phyloP scores from a whole-genome alignment of 1,140 invertebrate genomes.

The Drosophila willistoni region DNA sequence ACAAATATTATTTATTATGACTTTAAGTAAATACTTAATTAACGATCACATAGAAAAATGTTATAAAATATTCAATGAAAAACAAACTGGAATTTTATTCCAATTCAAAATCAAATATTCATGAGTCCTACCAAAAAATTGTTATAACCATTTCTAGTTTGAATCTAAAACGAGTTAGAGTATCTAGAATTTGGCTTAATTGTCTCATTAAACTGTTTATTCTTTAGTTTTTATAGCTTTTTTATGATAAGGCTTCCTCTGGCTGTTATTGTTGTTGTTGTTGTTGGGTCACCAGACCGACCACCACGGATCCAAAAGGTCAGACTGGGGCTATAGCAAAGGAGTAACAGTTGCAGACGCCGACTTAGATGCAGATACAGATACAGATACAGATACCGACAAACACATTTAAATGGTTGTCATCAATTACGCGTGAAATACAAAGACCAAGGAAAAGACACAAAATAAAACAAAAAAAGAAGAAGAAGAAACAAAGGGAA shows the following conservation, averaged over 20 bases:
- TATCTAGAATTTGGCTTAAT: not conserved
- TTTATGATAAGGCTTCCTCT: slow-evolving; percentile 21
- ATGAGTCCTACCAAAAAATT: too few relatives aligned
- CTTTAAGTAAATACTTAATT: too few relatives aligned
- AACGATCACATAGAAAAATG: too few relatives aligned
- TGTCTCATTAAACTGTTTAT: not conserved
- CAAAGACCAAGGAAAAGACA: slow-evolving; percentile 18
- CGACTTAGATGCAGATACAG: not conserved
- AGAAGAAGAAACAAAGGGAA: not conserved
- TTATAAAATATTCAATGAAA: too few relatives aligned
- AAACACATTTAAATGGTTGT: slow-evolving; percentile 56
- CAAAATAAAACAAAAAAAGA: not conserved
- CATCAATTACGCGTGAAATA: slow-evolving; percentile 68
- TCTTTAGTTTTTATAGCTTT: slow-evolving; percentile 36
- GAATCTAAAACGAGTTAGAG: not conserved
- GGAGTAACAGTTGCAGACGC: slow-evolving; percentile 8
- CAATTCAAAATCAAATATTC: too few relatives aligned
- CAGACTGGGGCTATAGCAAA: slow-evolving; percentile 8
- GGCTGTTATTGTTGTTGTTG: not conserved
- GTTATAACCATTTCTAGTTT: too few relatives aligned
- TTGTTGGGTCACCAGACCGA: not conserved
- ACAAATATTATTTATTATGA: too few relatives aligned
- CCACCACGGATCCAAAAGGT: slow-evolving; percentile 35
- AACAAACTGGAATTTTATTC: too few relatives aligned
- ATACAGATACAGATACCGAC: not conserved